These are phyloP conservation scores for Eleginops maclovinus DNA, from an alignment of 2,113 vertebrate species.

Conservation along the genomic window DNA sequence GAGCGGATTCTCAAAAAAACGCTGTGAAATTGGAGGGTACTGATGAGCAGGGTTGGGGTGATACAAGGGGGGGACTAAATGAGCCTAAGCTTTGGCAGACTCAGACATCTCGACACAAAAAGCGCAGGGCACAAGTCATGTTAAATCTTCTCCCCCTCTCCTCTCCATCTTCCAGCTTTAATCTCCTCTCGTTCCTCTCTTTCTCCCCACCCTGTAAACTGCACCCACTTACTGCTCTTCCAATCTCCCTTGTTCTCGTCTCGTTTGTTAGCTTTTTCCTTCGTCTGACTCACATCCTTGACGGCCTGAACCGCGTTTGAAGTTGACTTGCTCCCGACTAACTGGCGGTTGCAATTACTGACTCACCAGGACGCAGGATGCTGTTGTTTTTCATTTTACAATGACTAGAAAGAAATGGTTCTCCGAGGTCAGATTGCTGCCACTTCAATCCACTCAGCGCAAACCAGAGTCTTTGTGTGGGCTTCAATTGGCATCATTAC, in stretches of 20 bases:
- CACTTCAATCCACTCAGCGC: conserved; percentile 31
- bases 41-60: conserved; percentile 46
- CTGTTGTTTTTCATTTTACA: conserved; percentile 58
- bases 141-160: conserved; percentile 68
- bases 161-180: conserved; percentile 62
- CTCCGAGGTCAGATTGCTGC: conserved; percentile 41
- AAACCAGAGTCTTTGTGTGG: conserved; percentile 33
- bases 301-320: conserved; percentile 61
- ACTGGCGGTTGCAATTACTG: conserved; percentile 66
- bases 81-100: conserved; percentile 72
- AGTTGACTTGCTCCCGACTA: conserved; percentile 48
- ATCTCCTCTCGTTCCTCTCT: conserved; percentile 62
- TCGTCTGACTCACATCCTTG: conserved; percentile 67
- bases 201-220: conserved; percentile 54
- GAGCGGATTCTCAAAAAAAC: conserved; percentile 42
- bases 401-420: conserved; percentile 50
- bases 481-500: conserved; percentile 51
- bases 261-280: conserved; percentile 38
- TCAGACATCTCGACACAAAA: conserved; percentile 71
- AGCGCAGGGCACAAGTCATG: conserved; percentile 70
- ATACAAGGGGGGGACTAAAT: conserved; percentile 41
- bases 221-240: conserved; percentile 41
- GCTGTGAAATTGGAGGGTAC: conserved; percentile 34
- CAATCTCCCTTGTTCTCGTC: conserved; percentile 45
- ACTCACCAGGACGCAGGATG: conserved; percentile 63